Evolutionary conservation across 2,888 invertebrate genomes (phyloP), one percentile per base, ranked within the genome.

Genomic region (Helicoverpa assulta): DNA sequence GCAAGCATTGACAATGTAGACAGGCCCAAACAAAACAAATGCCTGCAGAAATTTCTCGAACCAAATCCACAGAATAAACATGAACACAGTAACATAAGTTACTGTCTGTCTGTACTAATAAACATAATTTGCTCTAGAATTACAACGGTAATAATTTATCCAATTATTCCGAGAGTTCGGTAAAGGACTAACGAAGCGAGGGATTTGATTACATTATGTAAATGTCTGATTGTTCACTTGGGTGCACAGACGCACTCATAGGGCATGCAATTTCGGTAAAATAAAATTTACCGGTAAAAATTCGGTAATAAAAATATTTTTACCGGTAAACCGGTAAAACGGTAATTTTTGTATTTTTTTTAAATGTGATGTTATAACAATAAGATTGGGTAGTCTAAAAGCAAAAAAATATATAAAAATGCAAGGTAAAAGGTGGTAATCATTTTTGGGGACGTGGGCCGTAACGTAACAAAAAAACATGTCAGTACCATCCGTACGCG

Each of bases 191-290:
- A 85, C 80, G 83, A 85, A 84, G 80, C 67, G 68, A 40, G 70
- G 75, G 73, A 71, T 73, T 78, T 81, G 75, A 85, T 86, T 81
- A 54, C 76, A 78, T 84, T 85, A 85, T 86, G 84, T 62, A 86
- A 84, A 86, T 83, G 55, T 50, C 12, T 55, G 66, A 65, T 78
- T 76, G 70, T 76, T 66, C 75, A 50, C 29, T 54, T 8, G 54
- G 53, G 33, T 70, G 14, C 1, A 33, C 33, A 33, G 33, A 33
- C 33, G 33, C 29, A n/a, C n/a, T n/a, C n/a, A n/a, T n/a, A n/a
- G n/a, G n/a, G n/a, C n/a, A n/a, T n/a, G n/a, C n/a, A n/a, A n/a
- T n/a, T n/a, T n/a, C n/a, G n/a, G n/a, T n/a, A n/a, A n/a, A n/a
- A n/a, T n/a, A n/a, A n/a, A n/a, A n/a, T n/a, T n/a, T n/a, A n/a